phyloP scores from a whole-genome alignment of 2,113 vertebrate species.

The Bubo blakistoni region DNA sequence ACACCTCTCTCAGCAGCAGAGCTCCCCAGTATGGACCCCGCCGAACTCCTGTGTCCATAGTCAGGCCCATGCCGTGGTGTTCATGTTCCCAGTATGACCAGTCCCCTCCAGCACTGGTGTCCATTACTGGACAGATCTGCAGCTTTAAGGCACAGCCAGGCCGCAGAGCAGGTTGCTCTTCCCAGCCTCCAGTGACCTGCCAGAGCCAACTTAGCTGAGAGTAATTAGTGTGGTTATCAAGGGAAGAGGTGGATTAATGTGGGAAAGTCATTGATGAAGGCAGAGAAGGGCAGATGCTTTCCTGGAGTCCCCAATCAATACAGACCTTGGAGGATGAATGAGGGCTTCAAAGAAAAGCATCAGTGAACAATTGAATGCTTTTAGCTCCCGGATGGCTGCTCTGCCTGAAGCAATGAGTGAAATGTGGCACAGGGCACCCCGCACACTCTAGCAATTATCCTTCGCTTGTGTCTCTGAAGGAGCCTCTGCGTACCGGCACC shows the following conservation, averaged over 20 bases:
- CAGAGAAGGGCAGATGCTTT: slow-evolving; percentile 60
- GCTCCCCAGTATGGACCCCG: background rate
- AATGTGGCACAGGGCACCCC: background rate
- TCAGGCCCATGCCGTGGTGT: accelerated
- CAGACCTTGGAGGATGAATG: slow-evolving; percentile 56
- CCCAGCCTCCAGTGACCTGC: slow-evolving; percentile 23
- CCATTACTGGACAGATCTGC: background rate
- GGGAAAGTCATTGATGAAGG: slow-evolving; percentile 74
- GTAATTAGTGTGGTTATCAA: slow-evolving; percentile 60
- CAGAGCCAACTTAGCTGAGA: slow-evolving; percentile 33
- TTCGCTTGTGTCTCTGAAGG: background rate
- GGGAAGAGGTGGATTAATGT: slow-evolving; percentile 70
- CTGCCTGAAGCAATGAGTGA: slow-evolving; percentile 42
- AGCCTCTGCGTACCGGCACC: background rate
- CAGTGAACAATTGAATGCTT: slow-evolving; percentile 35
- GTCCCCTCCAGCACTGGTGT: background rate
- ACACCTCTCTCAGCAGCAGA: background rate
- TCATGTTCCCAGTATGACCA: background rate
- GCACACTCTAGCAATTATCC: background rate
- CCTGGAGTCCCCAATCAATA: slow-evolving; percentile 63
- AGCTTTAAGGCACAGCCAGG: slow-evolving; percentile 13
- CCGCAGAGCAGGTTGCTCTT: background rate
- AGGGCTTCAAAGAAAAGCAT: slow-evolving; percentile 63
- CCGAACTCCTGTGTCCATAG: accelerated
- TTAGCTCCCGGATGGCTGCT: slow-evolving; percentile 49